Base-by-base conservation (phyloP, 1,140 invertebrate genomes). In the Gerris buenoi region DNA sequence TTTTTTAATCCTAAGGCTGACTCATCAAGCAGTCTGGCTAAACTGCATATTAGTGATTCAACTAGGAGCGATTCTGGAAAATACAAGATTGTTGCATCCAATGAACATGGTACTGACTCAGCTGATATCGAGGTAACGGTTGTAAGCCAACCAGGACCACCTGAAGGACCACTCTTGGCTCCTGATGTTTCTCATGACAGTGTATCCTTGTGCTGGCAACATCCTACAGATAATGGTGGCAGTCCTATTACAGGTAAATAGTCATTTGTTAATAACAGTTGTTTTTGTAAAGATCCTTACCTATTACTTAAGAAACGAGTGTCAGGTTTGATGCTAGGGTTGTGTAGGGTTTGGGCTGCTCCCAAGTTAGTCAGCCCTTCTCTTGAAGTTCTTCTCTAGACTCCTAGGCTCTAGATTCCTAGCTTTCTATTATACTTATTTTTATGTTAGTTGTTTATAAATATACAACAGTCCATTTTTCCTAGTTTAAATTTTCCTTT, bases 91-190 rank as follows among this genome's bases (percentile, higher is more conserved):
- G 88, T 84, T 5, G 94, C 95, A 1, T 82, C 81, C 10, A 99
- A 99, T 77, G 86, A 89, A 69, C 87, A 89, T 75, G 97, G 97
- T 22, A 86, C 85, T 72, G 95, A 97, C 74, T 88, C 89, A 0
- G 95, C 91, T 28, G 91, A 97, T 69, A 90, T 99, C 72, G 90
- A 95, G 75, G 91, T 98, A 28, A 87, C 88, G 67, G 89, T 95
- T 65, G 87, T 94, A 64, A 95, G 95, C 73, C 91, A 90, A 75
- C 95, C 95, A 70, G 89, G 87, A 71, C 82, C 88, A 68, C 94
- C 93, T 29, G 87, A 86, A 74, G 93, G 92, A 70, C 95, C 95
- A 63, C 79, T 98, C 1, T 83, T 85, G 28, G 93, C 95, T 75
- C 86, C 85, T 2, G 86, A 87, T 65, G 79, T 88, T 2, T 87